phyloP scores from a whole-genome alignment of 2,113 vertebrate genomes.

The Heptranchias perlo region DNA sequence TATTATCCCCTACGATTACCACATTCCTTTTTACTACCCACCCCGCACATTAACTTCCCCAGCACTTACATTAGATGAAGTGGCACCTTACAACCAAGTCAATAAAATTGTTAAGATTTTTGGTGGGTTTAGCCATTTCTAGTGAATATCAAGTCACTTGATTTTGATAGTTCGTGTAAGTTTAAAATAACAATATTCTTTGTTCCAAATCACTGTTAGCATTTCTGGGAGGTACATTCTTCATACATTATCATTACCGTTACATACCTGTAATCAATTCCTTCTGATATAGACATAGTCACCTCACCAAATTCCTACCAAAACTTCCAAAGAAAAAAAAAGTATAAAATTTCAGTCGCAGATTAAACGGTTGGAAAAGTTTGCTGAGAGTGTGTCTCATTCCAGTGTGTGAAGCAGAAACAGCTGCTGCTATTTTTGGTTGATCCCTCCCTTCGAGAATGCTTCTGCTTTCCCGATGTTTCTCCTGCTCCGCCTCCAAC shows the following conservation, averaged over 20 bases:
- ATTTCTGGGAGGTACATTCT: not conserved
- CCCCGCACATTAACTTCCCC: not conserved
- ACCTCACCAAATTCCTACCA: not conserved
- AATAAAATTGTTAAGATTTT: not conserved
- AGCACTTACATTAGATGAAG: not conserved
- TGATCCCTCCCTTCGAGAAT: not conserved
- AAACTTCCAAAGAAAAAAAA: not conserved
- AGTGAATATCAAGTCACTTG: not conserved
- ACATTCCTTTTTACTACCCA: no score
- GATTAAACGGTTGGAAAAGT: not conserved
- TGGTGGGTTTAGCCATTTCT: not conserved
- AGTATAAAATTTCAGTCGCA: not conserved
- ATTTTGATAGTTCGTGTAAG: not conserved
- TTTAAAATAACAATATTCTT: not conserved
- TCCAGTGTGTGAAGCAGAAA: not conserved
- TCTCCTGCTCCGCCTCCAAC: not conserved
- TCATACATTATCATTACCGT: not conserved
- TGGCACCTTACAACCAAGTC: not conserved
- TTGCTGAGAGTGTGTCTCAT: not conserved
- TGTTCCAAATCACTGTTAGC: not conserved
- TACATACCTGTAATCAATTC: not conserved
- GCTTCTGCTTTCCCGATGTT: not conserved
- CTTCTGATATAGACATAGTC: conserved; percentile 5
- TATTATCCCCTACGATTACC: no score
- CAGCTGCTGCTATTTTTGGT: conserved; percentile 21